Base-by-base conservation (phyloP, 1,140 invertebrate species). In the Phocides pigmalion region DNA sequence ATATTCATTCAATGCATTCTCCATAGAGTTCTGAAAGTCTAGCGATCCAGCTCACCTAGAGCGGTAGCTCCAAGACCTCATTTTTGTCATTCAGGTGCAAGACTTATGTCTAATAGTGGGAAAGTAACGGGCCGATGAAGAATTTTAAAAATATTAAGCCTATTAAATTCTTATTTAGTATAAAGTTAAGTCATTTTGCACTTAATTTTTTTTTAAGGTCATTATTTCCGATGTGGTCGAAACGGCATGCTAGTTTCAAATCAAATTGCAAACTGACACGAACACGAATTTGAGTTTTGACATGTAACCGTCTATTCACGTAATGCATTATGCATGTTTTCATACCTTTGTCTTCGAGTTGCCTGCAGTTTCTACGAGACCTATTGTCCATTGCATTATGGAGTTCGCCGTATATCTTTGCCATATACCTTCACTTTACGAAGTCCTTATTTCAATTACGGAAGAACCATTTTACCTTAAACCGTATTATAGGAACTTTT, bases 361-460 rank as follows among this genome's bases (percentile, higher is more conserved):
- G 4, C 19, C 58, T 61, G 70, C 70, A 62, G 67, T 80, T 76
- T 81, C 77, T 72, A 72, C 47, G 59, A 74, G 67, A 64, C 50
- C 65, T 64, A 82, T 83, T 83, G 76, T 81, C 70, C 72, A 62
- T 64, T 73, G 68, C 72, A 68, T 69, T 70, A 69, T 63, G 63
- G 37, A 47, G 32, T 69, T 68, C 42, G 35, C 61, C 64, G 73
- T n/a, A n/a, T n/a, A n/a, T n/a, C n/a, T n/a, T n/a, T 49, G 12
- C 17, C 8, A 3, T 0, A 12, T 53, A 17, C 47, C 22, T 25
- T 51, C 50, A 50, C 47, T 44, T 46, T 41, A 28, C 14, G 19
- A 28, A 22, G 25, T 12, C 25, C 16, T 65, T 70, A 71, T 47
- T 64, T n/a, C 46, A 28, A 63, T 15, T 17, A 12, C 42, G 25